Base-by-base conservation (phyloP, 2,797 vertebrate species). In the Phataginus tricuspis region DNA sequence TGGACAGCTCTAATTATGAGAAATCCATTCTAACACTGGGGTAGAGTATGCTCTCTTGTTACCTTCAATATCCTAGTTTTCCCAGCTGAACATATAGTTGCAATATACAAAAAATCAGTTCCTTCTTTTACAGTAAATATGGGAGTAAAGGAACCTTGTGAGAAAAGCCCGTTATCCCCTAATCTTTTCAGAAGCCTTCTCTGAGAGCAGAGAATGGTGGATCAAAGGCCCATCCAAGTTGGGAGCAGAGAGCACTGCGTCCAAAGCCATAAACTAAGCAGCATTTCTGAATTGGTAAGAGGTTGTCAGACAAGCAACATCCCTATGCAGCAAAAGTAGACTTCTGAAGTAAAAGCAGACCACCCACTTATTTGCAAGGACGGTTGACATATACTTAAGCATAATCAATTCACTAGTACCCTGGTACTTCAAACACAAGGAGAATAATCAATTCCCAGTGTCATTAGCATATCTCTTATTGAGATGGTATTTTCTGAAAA, bases 311-410 rank as follows among this genome's bases (percentile, higher is more conserved):
- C 91, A 97, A 98, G 51, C 71, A 97, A 97, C 91, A 96, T 80
- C 83, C 97, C 69, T 93, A 97, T 55, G 80, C 94, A 96, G 97
- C 95, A 86, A 94, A 96, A 96, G 94, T 34, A 96, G 90, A 98
- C 57, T 82, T 69, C 92, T 68, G 42, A 91, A 96, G 68, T 90
- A 97, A 98, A 98, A 39, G 91, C 92, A 96, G 69, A 96, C 23
- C 93, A 97, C 97, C 97, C 96, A 97, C 86, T 84, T 96, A 79
- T 19, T 5, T 96, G 97, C 80, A 95, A 96, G 84, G 1, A 29
- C 90, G 49, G 94, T 85, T 97, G 92, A 95, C 95, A 95, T 94
- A 97, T 93, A 45, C 45, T 97, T 95, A 96, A 97, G 92, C 63
- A 92, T 45, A 95, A 83, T 90, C 87, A 72, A 90, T 90, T 95